phyloP scores from a whole-genome alignment of 35 echinoderm and acorn worm species.

The Nesometra sesokonis region DNA sequence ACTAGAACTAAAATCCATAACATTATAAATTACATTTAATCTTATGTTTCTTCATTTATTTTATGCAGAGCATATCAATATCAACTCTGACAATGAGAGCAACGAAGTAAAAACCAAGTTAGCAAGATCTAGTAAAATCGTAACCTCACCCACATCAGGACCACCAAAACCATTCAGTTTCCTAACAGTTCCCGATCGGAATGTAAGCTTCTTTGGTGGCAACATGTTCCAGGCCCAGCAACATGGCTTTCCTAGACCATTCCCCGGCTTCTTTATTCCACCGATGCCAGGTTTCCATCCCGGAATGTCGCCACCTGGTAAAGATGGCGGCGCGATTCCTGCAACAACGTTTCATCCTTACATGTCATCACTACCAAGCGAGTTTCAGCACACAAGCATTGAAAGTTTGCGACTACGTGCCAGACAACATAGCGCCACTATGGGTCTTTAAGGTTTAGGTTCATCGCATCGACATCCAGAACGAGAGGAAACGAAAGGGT shows the following conservation, averaged over 20 bases:
- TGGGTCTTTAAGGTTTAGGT: slow-evolving; percentile 17
- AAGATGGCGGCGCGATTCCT: slow-evolving; percentile 14
- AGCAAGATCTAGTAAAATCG: neutral
- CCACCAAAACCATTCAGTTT: neutral
- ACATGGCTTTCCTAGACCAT: neutral
- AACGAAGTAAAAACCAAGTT: neutral
- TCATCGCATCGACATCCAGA: too few relatives aligned
- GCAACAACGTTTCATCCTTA: slow-evolving; percentile 14
- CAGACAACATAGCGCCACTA: slow-evolving; percentile 84
- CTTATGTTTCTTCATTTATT: neutral
- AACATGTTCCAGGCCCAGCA: neutral
- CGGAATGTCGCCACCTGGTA: slow-evolving; percentile 25
- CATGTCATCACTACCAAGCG: slow-evolving; percentile 34
- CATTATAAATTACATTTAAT: too few relatives aligned
- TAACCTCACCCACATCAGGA: neutral
- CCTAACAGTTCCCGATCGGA: neutral
- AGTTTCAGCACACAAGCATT: slow-evolving; percentile 70
- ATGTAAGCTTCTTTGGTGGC: neutral
- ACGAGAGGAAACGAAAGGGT: too few relatives aligned
- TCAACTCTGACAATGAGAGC: neutral
- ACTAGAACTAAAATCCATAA: too few relatives aligned
- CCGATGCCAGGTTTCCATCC: slow-evolving; percentile 30
- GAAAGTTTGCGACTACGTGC: slow-evolving; percentile 91
- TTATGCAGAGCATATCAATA: neutral
- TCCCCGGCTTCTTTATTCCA: slow-evolving; percentile 21